These are phyloP conservation scores for Anhinga rufa DNA, from an alignment of 2,113 vertebrate species.

Conservation along the genomic window DNA sequence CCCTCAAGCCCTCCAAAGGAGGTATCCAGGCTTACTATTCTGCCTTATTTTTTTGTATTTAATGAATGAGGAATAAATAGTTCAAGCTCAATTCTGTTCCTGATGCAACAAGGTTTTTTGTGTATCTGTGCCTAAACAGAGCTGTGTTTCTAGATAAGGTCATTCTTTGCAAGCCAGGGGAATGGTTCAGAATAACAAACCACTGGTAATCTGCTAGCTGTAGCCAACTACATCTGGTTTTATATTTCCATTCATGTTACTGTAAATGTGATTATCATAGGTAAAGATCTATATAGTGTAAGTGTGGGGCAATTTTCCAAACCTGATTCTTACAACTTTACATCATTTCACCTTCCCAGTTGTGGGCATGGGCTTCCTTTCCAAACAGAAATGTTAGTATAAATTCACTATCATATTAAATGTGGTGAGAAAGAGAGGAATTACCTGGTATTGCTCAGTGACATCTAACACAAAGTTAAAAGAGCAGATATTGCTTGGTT, in stretches of 20 bases:
- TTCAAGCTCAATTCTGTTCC: background rate
- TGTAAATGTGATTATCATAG: background rate
- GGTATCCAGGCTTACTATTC: background rate
- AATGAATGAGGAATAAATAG: background rate
- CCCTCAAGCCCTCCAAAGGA: background rate
- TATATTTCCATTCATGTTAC: background rate
- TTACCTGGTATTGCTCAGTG: background rate
- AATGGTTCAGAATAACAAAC: background rate
- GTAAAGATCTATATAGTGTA: background rate
- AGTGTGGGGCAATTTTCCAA: background rate
- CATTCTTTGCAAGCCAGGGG: background rate
- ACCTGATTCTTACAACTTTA: background rate
- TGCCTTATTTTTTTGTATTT: background rate
- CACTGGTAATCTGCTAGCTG: background rate
- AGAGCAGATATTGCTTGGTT: background rate
- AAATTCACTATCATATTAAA: background rate
- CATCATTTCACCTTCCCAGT: background rate
- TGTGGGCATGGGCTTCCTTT: background rate
- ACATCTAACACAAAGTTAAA: background rate
- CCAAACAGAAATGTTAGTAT: background rate
- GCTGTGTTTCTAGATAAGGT: background rate
- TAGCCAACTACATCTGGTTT: background rate
- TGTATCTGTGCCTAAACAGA: background rate
- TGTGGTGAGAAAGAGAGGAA: background rate
- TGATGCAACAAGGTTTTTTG: background rate